A percentile compares a stretch with the other conserved stretches of the same genome.
These are phyloP conservation scores for Plemyria rubiginata DNA, from an alignment of 2,888 invertebrate species.

Conservation along the genomic window DNA sequence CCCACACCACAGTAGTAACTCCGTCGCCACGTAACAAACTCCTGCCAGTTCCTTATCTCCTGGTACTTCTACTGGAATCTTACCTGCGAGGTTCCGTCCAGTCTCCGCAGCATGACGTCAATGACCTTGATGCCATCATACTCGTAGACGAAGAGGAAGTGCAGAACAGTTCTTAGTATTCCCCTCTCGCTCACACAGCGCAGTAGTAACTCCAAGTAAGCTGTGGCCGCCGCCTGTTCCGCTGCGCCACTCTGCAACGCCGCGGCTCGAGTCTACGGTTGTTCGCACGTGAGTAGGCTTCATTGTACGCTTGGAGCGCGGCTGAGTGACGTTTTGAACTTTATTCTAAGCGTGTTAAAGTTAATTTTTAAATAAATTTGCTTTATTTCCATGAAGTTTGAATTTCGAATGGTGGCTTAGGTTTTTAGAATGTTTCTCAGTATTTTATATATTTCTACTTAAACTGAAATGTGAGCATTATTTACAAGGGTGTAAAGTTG, in stretches of 20 bases:
- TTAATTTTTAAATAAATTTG: neutral
- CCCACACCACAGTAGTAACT: neutral
- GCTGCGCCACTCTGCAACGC: conserved; percentile 92
- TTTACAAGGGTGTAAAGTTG: conserved; percentile 3
- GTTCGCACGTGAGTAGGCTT: conserved; percentile 61
- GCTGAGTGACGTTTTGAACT: conserved; percentile 61
- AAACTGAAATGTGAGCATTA: conserved; percentile 14
- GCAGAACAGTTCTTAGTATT: conserved; percentile 91
- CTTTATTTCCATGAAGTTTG: neutral
- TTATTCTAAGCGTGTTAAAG: conserved; percentile 5
- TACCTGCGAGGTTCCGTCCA: conserved; percentile 91
- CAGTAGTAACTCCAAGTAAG: conserved; percentile 95
- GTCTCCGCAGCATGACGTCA: conserved; percentile 92
- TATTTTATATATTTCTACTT: too few relatives aligned
- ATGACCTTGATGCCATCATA: conserved; percentile 94
- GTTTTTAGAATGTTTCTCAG: neutral
- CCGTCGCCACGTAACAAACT: neutral
- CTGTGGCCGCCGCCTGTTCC: conserved; percentile 96
- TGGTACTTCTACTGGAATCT: conserved; percentile 56
- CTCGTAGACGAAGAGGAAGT: conserved; percentile 92
- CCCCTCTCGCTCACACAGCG: conserved; percentile 94
- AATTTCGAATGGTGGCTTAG: neutral
- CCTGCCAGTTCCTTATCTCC: neutral
- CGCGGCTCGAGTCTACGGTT: conserved; percentile 73
- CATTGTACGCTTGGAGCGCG: conserved; percentile 46